A percentile compares a stretch with the other conserved stretches of the same genome.
Conservation (phyloP, 2,113 vertebrate genomes). For the Leptocoma aspasia region DNA sequence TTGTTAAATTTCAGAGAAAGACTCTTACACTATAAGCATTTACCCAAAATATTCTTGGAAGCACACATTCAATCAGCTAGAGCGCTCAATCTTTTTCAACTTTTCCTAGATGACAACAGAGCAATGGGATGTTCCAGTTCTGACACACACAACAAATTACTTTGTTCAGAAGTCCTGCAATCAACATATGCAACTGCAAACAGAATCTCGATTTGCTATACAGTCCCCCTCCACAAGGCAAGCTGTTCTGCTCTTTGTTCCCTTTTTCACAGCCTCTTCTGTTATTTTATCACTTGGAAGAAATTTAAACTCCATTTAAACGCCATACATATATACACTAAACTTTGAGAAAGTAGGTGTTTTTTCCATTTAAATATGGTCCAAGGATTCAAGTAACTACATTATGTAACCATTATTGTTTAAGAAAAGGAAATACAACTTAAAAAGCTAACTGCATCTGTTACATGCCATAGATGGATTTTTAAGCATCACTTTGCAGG, state of each 20-base stretch:
- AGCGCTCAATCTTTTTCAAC: fast-evolving
- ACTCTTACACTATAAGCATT: neutral
- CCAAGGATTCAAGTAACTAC: neutral
- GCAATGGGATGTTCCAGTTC: neutral
- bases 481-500: neutral
- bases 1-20: neutral
- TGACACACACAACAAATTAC: neutral
- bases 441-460: neutral
- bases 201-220: neutral
- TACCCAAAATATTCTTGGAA: neutral
- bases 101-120: neutral
- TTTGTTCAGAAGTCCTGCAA: neutral
- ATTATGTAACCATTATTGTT: neutral
- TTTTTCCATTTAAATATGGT: neutral
- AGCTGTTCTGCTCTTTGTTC: neutral
- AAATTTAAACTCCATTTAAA: neutral
- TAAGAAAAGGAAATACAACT: neutral
- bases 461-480: neutral
- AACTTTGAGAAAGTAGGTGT: neutral
- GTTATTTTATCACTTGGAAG: neutral
- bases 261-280: neutral
- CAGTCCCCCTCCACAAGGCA: neutral
- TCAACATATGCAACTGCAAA: neutral
- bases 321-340: neutral
- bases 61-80: neutral